These are phyloP conservation scores for Scolopax bukidnonensis DNA, from an alignment of 2,797 vertebrate species.

Conservation along the genomic window DNA sequence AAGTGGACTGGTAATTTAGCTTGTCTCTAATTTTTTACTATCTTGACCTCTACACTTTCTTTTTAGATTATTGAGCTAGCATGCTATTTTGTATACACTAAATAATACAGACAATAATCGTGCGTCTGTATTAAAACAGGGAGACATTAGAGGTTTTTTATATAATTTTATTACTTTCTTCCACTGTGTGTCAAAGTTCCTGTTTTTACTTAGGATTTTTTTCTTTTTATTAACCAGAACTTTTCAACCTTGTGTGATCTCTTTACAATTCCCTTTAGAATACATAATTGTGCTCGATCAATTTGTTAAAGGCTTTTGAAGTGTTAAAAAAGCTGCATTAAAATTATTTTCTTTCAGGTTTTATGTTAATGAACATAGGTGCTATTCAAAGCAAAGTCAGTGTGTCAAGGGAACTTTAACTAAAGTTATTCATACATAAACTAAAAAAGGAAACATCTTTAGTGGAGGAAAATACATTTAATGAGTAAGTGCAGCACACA, in stretches of 20 bases:
- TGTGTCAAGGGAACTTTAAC: conserved; percentile 85
- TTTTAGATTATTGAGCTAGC: not conserved
- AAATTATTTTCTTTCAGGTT: conserved; percentile 87
- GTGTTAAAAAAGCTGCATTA: conserved; percentile 85
- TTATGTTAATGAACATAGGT: conserved; percentile 88
- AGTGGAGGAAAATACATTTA: conserved; percentile 85
- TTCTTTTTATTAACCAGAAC: conserved; percentile 77
- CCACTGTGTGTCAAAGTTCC: conserved; percentile 67
- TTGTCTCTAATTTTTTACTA: conserved; percentile 8
- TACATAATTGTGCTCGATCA: conserved; percentile 85
- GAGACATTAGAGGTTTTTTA: not conserved
- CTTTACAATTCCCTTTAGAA: conserved; percentile 84
- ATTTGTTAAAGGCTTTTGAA: conserved; percentile 87
- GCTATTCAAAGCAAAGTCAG: conserved; percentile 85
- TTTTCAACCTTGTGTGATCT: conserved; percentile 85
- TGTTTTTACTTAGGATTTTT: conserved; percentile 73
- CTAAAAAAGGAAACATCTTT: conserved; percentile 86
- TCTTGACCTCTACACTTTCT: conserved; percentile 17
- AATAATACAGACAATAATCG: not conserved
- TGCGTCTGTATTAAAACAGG: conserved; percentile 1
- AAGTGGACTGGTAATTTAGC: not conserved
- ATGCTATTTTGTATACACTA: not conserved
- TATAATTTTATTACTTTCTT: conserved; percentile 70
- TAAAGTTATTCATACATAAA: conserved; percentile 87
- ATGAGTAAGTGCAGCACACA: conserved; percentile 85